Evolutionary conservation across 2,888 invertebrate species (phyloP).

Genomic region (Nudaria mundana): DNA sequence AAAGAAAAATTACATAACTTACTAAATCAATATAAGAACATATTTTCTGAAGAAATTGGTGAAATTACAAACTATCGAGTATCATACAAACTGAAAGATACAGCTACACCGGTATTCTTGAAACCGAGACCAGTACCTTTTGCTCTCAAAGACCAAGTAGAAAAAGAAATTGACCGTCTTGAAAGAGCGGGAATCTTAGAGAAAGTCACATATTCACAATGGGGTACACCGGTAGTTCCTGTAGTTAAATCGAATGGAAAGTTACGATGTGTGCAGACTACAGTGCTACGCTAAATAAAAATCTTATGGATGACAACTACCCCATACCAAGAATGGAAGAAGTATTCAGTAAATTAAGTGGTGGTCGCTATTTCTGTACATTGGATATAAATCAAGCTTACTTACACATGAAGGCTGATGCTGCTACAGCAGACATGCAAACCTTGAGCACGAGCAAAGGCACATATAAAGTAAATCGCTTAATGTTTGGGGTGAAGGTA

Average conservation of each 20-base stretch:
- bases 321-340: too few species aligned
- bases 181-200: neutral
- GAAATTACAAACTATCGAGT: neutral
- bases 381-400: too few species aligned
- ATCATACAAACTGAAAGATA: neutral
- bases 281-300: too few species aligned
- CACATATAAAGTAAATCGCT: too few species aligned
- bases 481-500: too few species aligned
- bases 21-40: neutral
- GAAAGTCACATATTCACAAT: slow-evolving; percentile 3
- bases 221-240: slow-evolving; percentile 2
- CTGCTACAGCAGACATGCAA: too few species aligned
- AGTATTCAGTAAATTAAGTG: too few species aligned
- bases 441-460: too few species aligned
- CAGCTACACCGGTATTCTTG: neutral
- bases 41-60: neutral
- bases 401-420: too few species aligned
- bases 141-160: neutral
- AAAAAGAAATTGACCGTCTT: neutral
- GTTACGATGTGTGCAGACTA: slow-evolving; percentile 1
- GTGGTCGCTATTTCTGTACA: too few species aligned
- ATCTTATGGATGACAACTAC: too few species aligned
- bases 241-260: neutral
- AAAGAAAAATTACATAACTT: neutral
- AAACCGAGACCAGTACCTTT: neutral